phyloP scores from a whole-genome alignment of 2,797 vertebrate genomes.

The Emydoidea blandingii region DNA sequence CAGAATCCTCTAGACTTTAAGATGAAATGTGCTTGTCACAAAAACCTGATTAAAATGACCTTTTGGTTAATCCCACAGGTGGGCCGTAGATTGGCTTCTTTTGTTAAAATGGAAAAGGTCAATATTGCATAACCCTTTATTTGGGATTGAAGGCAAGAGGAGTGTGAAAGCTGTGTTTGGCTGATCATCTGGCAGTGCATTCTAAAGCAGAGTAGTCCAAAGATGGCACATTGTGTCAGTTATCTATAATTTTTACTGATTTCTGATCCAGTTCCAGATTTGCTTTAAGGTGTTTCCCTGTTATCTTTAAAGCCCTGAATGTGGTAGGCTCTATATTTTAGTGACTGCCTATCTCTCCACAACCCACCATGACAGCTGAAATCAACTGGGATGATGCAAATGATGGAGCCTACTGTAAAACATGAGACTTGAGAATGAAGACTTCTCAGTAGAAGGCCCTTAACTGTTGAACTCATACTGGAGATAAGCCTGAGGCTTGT shows the following conservation, averaged over 20 bases:
- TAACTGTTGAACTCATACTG: rapidly evolving
- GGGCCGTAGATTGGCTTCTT: background rate
- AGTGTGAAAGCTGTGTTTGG: background rate
- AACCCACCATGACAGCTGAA: background rate
- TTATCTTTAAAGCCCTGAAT: rapidly evolving
- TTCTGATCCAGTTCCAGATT: background rate
- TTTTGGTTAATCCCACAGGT: background rate
- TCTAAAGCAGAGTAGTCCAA: background rate
- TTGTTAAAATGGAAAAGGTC: background rate
- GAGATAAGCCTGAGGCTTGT: background rate
- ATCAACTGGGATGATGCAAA: background rate
- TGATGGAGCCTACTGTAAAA: background rate
- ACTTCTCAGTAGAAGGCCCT: background rate
- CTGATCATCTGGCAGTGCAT: background rate
- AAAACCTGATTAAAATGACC: background rate
- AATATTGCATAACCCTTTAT: background rate
- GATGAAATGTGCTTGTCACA: background rate
- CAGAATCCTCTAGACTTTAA: background rate
- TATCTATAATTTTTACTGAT: background rate
- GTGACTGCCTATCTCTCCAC: rapidly evolving
- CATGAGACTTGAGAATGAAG: background rate
- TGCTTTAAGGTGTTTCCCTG: background rate
- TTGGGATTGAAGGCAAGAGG: background rate
- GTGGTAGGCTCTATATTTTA: background rate
- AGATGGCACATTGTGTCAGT: background rate